Conservation (phyloP, 1,140 invertebrate genomes). For the Drosophila obscura region DNA sequence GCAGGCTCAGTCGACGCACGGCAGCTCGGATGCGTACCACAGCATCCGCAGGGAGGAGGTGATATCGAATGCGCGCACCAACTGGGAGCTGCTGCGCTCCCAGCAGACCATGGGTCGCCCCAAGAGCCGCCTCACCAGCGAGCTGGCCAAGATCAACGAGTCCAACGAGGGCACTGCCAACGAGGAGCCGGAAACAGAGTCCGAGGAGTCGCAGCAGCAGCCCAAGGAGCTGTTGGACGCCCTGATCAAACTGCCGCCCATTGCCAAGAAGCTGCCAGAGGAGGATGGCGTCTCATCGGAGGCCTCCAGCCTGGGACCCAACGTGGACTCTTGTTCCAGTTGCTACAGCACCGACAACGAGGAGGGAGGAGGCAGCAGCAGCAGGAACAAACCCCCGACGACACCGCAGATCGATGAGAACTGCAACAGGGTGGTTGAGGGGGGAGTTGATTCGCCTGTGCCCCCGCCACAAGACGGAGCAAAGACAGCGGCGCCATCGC, state of each 20-base stretch:
- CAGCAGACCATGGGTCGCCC: slow-evolving; percentile 83
- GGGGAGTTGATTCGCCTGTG: slow-evolving; percentile 15
- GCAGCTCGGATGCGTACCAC: slow-evolving; percentile 88
- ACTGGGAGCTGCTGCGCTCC: slow-evolving; percentile 90
- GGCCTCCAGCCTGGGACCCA: slow-evolving; percentile 87
- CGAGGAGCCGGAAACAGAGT: slow-evolving; percentile 84
- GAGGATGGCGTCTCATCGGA: slow-evolving; percentile 83
- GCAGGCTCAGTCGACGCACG: slow-evolving; percentile 87
- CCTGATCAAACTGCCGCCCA: slow-evolving; percentile 60
- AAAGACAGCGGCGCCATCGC: slow-evolving; percentile 14
- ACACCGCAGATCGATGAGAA: slow-evolving; percentile 64
- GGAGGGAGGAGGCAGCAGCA: slow-evolving; percentile 50
- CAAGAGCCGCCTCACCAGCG: slow-evolving; percentile 65
- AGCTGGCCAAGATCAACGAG: slow-evolving; percentile 74
- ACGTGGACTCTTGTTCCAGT: slow-evolving; percentile 88
- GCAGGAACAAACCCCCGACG: slow-evolving; percentile 13
- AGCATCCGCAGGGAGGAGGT: slow-evolving; percentile 89
- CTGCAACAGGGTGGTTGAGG: slow-evolving; percentile 48
- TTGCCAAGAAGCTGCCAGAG: slow-evolving; percentile 37
- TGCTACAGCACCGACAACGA: slow-evolving; percentile 86
- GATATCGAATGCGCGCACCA: slow-evolving; percentile 91
- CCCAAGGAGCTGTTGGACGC: slow-evolving; percentile 83
- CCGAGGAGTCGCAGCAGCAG: slow-evolving; percentile 86
- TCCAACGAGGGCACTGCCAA: slow-evolving; percentile 61
- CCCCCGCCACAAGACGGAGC: background rate